Conservation (phyloP, 1,140 invertebrate species). For the Drosophila arawakana region DNA sequence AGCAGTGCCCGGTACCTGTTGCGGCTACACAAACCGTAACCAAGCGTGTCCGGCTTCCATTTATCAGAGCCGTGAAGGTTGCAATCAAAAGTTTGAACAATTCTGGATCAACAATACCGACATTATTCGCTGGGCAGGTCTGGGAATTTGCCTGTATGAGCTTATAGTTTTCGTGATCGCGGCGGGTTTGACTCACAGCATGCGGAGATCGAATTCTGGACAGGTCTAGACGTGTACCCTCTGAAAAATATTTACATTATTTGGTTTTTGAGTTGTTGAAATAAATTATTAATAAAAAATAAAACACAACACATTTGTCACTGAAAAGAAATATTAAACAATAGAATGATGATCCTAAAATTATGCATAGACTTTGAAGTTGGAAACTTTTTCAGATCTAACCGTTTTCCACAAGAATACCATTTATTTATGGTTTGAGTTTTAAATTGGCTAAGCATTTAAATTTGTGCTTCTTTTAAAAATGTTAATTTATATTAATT, state of each 20-base stretch:
- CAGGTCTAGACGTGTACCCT: slow-evolving; percentile 5
- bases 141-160: slow-evolving; percentile 69
- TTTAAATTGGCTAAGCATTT: no score
- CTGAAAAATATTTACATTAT: background rate
- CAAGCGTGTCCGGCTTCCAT: slow-evolving; percentile 44
- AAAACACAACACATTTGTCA: no score
- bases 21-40: slow-evolving; percentile 68
- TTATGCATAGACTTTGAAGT: no score
- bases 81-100: slow-evolving; percentile 46
- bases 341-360: no score
- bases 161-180: slow-evolving; percentile 68
- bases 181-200: slow-evolving; percentile 54
- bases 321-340: no score
- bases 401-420: no score
- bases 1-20: slow-evolving; percentile 84
- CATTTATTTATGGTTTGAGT: no score
- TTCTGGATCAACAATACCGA: slow-evolving; percentile 69
- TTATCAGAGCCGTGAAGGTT: slow-evolving; percentile 69
- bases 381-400: no score
- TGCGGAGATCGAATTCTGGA: slow-evolving; percentile 46
- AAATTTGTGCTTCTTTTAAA: no score
- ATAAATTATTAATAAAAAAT: background rate
- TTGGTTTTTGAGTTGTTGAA: background rate
- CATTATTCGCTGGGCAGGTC: slow-evolving; percentile 67
- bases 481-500: no score